Base-by-base conservation (phyloP, 2,888 invertebrate species). In the Tricholauxania praeusta region DNA sequence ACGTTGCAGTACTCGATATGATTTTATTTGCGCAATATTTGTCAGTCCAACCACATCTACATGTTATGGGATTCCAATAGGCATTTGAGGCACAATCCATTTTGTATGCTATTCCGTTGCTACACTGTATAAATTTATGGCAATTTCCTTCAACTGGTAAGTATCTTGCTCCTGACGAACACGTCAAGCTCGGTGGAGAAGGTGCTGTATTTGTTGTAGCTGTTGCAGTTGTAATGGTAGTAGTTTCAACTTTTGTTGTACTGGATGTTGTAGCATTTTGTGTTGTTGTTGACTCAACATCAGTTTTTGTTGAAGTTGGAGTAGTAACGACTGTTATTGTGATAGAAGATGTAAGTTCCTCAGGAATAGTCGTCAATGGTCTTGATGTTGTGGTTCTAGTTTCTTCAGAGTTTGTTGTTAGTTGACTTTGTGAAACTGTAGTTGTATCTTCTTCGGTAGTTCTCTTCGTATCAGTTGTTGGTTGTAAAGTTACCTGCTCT, bases 81-180 rank as follows among this genome's bases (percentile, higher is more conserved):
- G 5, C 3, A 39, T 39, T 39, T 39, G 39, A 1, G 6, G 2
- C 1, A 10, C 39, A 39, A 6, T 8, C 2, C 3, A 81, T 68
- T 55, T 81, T 73, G 32, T 69, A 74, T 1, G 79, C 78, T 4
- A 48, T 64, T 10, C 80, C 79, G 48, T 83, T 80, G 39, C 70
- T 70, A 32, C 86, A 86, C 15, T 80, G 76, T 57, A 85, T 81
- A 19, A 83, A 86, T 70, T 82, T 83, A 10, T 75, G 79, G 47
- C 85, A 86, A 73, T 85, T 81, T 4, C 71, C 75, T 0, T 85
- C 84, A 79, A 83, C 80, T 1, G 82, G 72, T 0, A 81, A 55
- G 71, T 80, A 83, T 0, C 67, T 48, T 19, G 74, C 32, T 72
- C 82, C 82, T 80, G 14, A 76, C 79, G 19, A 81, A 62, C 70